These are phyloP conservation scores for Caenorhabditis sp. DNA, from an alignment of 2,888 invertebrate species.

Conservation along the genomic window DNA sequence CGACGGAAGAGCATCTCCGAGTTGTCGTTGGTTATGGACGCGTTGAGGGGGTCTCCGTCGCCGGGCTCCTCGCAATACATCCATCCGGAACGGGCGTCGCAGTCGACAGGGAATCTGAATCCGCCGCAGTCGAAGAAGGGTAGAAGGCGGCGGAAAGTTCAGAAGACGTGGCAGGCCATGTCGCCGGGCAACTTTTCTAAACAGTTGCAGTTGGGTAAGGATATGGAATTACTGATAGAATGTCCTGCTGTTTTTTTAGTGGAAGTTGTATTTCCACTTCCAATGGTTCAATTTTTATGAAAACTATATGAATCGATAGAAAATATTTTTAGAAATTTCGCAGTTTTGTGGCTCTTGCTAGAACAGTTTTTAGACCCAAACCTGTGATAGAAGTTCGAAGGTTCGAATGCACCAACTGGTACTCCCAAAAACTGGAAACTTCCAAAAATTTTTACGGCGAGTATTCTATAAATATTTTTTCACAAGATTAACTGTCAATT, in stretches of 20 bases:
- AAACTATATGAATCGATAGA: neutral
- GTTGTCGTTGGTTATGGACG: constrained; percentile 79
- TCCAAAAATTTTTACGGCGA: too few species aligned
- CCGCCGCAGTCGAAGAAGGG: constrained; percentile 66
- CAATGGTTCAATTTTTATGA: neutral
- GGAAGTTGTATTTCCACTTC: neutral
- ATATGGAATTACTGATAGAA: neutral
- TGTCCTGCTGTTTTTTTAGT: too few species aligned
- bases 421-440: too few species aligned
- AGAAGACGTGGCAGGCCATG: constrained; percentile 75
- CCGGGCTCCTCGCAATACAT: constrained; percentile 68
- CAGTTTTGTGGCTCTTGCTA: too few species aligned
- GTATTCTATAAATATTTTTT: too few species aligned
- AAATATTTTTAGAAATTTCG: neutral
- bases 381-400: too few species aligned
- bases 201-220: constrained; percentile 76
- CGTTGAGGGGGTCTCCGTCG: constrained; percentile 73
- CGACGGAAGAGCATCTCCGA: constrained; percentile 78
- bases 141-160: constrained; percentile 68
- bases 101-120: constrained; percentile 74
- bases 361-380: too few species aligned
- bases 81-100: constrained; percentile 72
- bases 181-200: constrained; percentile 77
- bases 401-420: too few species aligned
- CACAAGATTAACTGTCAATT: too few species aligned